Evolutionary conservation across 2,888 invertebrate species (phyloP).

Genomic region (Nomada flava): DNA sequence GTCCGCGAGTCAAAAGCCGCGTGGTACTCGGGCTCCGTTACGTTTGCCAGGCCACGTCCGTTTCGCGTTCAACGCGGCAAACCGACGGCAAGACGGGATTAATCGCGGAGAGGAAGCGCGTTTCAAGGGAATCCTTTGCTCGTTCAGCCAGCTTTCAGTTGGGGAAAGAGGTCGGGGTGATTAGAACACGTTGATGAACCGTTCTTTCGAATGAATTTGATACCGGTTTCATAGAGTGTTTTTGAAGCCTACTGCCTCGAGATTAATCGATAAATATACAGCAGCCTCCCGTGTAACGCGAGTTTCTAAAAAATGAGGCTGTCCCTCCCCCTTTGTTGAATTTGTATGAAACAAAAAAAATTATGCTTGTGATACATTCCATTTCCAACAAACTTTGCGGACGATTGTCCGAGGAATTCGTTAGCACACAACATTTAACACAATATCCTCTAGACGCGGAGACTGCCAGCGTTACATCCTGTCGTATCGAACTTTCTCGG

Average conservation of each 20-base stretch:
- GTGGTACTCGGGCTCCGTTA: not conserved
- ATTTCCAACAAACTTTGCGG: not conserved
- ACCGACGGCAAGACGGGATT: conserved; percentile 21
- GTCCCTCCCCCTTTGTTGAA: too few species aligned
- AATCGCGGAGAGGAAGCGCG: conserved; percentile 28
- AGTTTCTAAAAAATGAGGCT: too few species aligned
- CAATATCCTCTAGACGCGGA: too few species aligned
- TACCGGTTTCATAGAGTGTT: too few species aligned
- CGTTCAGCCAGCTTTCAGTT: not conserved
- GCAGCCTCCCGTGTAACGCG: too few species aligned
- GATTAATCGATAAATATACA: too few species aligned
- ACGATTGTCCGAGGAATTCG: not conserved
- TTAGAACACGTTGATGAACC: not conserved
- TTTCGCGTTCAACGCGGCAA: conserved; percentile 12
- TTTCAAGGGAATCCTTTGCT: conserved; percentile 11
- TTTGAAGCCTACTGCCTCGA: too few species aligned
- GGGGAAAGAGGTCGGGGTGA: not conserved
- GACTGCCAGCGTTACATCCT: too few species aligned
- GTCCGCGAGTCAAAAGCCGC: conserved; percentile 24
- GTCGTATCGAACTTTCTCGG: not conserved
- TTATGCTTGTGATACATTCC: too few species aligned
- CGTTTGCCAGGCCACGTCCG: not conserved
- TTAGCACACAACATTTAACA: not conserved
- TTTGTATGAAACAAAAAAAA: too few species aligned
- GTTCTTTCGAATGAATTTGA: not conserved